phyloP scores from a whole-genome alignment of 2,113 vertebrate genomes.

The Takifugu flavidus region DNA sequence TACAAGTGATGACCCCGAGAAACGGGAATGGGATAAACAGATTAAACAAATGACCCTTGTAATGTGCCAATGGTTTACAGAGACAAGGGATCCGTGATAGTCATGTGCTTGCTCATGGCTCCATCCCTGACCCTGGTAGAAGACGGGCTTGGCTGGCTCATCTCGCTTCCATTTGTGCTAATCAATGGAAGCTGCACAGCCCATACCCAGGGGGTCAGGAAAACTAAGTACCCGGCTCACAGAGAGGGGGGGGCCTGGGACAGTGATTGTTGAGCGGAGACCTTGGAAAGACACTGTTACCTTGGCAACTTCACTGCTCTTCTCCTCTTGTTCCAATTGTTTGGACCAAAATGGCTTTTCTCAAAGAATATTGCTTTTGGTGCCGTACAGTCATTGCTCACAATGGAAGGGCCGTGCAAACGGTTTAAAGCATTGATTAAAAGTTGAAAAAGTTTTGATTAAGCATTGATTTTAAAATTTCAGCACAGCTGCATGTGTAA shows the following conservation, averaged over 20 bases:
- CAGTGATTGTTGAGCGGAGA: conserved; percentile 29
- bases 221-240: conserved; percentile 75
- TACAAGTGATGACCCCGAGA: conserved; percentile 39
- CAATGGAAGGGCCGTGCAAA: conserved; percentile 1
- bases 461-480: no score
- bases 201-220: conserved; percentile 71
- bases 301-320: conserved; percentile 55
- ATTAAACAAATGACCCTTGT: conserved; percentile 73
- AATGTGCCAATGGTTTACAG: conserved; percentile 69
- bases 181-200: conserved; percentile 78
- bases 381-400: conserved; percentile 8
- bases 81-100: conserved; percentile 54
- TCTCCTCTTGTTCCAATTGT: conserved; percentile 28
- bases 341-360: conserved; percentile 22
- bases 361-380: conserved; percentile 25
- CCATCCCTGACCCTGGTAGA: conserved; percentile 73
- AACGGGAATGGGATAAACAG: conserved; percentile 49
- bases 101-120: conserved; percentile 43
- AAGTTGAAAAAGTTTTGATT: background rate
- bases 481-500: no score
- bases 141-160: conserved; percentile 55
- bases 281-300: conserved; percentile 52
- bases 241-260: conserved; percentile 52
- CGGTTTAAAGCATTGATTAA: conserved; percentile 23
- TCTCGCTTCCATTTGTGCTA: conserved; percentile 71